Conservation (phyloP, 2,113 vertebrate genomes). For the Cardinalis cardinalis region DNA sequence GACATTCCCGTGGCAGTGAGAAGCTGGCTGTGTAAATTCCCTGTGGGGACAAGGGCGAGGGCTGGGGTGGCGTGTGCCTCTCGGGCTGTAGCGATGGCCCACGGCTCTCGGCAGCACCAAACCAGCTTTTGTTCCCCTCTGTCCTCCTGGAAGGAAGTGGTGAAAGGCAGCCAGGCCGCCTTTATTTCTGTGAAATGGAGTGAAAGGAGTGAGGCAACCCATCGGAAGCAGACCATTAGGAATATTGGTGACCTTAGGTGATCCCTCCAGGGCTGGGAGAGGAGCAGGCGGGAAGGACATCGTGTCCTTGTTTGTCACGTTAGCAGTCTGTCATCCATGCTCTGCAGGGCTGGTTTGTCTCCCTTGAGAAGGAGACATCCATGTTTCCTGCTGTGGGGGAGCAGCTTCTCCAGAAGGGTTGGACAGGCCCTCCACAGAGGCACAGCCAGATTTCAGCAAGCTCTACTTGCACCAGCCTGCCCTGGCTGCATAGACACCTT, state of each 20-base stretch:
- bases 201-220: not conserved
- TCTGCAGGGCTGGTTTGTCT: not conserved
- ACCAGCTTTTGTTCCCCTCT: not conserved
- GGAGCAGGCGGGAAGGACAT: not conserved
- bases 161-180: not conserved
- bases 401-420: not conserved
- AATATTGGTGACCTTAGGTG: not conserved
- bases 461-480: not conserved
- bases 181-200: constrained; percentile 17
- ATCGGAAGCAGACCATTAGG: not conserved
- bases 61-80: accelerated
- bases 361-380: not conserved
- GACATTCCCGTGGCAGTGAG: accelerated
- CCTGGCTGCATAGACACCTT: accelerated
- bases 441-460: accelerated
- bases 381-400: not conserved
- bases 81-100: accelerated
- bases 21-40: not conserved
- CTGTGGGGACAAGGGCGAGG: not conserved
- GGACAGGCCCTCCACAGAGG: not conserved
- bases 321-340: not conserved
- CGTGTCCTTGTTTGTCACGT: accelerated
- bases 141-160: not conserved
- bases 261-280: not conserved
- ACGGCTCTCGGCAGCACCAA: accelerated